Evolutionary conservation across 2,797 vertebrate species (phyloP), one percentile per base, ranked within the genome.

Genomic region (Acanthurus tractus): DNA sequence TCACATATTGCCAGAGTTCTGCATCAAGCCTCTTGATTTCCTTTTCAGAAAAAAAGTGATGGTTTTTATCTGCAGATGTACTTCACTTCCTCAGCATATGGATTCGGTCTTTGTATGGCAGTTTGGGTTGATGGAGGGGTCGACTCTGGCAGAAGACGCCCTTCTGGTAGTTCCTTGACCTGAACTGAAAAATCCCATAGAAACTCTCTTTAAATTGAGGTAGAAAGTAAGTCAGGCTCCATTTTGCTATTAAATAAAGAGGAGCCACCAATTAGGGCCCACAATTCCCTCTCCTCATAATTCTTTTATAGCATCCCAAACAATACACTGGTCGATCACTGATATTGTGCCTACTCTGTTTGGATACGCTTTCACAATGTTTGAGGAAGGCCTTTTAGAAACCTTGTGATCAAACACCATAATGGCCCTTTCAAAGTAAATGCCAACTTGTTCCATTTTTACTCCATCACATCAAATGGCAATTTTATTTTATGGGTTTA

Each of bases 51-150:
- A 75, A 75, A 45, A 86, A 78, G 52, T 7, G 62, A 57, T 13
- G 53, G 69, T 79, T 75, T 82, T 83, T 78, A 81, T 91, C 83
- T 86, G 78, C 88, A 92, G 82, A 91, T 90, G 86, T 86, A 81
- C 52, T 12, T 49, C 34, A 46, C 76, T 81, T 85, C 76, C 81
- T 82, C 54, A 6, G 53, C 90, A 91, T 74, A 85, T 88, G 89
- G 92, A 89, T 88, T 73, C 84, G 74, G 58, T 92, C 83, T 80
- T 46, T 62, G 75, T 75, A 11, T 29, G 45, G 76, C 20, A 48
- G 57, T 72, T 57, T 49, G 71, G 54, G 45, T 63, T 52, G 83
- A 73, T 83, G 59, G 65, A 76, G 18, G 20, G 58, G 40, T 59
- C 57, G 55, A 69, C 70, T 70, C 48, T 42, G 61, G 69, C 8